A percentile compares a stretch with the other conserved stretches of the same genome.
These are phyloP conservation scores for Ia io DNA, from an alignment of 2,113 vertebrate species.

Conservation along the genomic window DNA sequence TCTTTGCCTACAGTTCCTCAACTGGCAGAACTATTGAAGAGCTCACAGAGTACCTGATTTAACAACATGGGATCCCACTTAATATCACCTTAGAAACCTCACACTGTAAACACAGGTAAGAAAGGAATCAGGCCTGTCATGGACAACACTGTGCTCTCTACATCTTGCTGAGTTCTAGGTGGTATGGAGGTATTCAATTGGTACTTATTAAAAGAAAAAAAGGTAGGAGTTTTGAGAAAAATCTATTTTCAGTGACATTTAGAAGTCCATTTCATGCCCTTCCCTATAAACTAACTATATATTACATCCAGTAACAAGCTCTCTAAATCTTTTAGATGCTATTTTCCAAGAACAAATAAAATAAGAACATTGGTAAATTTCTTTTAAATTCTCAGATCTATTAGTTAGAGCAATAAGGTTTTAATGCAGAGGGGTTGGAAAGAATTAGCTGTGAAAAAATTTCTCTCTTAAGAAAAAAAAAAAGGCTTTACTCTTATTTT, in stretches of 20 bases:
- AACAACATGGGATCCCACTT: not conserved
- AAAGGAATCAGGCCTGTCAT: not conserved
- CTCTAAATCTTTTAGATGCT: not conserved
- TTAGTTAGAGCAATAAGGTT: not conserved
- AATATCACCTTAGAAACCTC: not conserved
- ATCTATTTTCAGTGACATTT: not conserved
- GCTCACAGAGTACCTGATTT: not conserved
- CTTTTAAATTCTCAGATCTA: not conserved
- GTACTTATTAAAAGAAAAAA: not conserved
- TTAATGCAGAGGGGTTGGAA: not conserved
- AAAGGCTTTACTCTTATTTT: not conserved
- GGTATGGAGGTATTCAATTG: not conserved
- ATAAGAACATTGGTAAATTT: not conserved
- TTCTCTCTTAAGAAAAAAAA: not conserved
- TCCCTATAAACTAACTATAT: not conserved
- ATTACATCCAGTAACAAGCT: not conserved
- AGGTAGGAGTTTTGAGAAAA: not conserved
- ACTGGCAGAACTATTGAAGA: not conserved
- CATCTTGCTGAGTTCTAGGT: not conserved
- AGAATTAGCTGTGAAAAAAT: not conserved
- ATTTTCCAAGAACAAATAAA: not conserved
- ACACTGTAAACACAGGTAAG: not conserved
- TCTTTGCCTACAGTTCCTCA: not conserved
- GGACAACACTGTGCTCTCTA: not conserved
- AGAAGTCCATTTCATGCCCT: not conserved